These are phyloP conservation scores for Schlechtendalia chinensis DNA, from an alignment of 1,140 invertebrate species.

Conservation along the genomic window DNA sequence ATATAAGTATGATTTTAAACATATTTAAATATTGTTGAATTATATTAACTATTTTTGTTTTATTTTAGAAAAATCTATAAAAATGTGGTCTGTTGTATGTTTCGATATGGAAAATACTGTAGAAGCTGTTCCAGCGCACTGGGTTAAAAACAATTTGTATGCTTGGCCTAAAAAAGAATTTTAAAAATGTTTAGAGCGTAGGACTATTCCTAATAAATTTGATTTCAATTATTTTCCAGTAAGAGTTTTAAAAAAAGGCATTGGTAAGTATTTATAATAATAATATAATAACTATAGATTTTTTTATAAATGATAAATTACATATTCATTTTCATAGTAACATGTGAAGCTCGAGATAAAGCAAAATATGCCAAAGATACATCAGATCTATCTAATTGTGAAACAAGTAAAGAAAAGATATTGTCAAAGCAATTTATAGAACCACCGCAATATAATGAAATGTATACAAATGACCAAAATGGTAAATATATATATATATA, in stretches of 20 bases:
- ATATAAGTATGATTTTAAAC: neutral
- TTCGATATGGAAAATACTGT: neutral
- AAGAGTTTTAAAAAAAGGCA: slow-evolving; percentile 16
- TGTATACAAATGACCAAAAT: neutral
- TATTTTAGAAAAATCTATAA: neutral
- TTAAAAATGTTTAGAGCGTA: neutral
- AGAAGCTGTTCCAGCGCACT: slow-evolving; percentile 9
- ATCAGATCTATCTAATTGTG: neutral
- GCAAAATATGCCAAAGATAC: neutral
- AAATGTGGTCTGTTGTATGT: neutral
- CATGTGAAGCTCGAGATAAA: slow-evolving; percentile 8
- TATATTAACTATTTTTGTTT: neutral
- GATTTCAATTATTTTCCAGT: slow-evolving; percentile 2
- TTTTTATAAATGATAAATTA: neutral
- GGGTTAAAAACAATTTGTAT: neutral
- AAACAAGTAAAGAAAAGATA: neutral
- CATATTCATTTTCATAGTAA: neutral
- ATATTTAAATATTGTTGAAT: neutral
- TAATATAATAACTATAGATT: neutral
- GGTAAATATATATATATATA: neutral
- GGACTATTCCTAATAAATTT: slow-evolving; percentile 18
- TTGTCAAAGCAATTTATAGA: neutral
- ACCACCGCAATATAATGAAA: slow-evolving; percentile 11
- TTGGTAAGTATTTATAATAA: slow-evolving; percentile 1
- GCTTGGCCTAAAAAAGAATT: slow-evolving; percentile 20